A percentile compares a stretch with the other conserved stretches of the same genome.
phyloP scores from a whole-genome alignment of 1,140 invertebrate species.

The Heliconius melpomene region DNA sequence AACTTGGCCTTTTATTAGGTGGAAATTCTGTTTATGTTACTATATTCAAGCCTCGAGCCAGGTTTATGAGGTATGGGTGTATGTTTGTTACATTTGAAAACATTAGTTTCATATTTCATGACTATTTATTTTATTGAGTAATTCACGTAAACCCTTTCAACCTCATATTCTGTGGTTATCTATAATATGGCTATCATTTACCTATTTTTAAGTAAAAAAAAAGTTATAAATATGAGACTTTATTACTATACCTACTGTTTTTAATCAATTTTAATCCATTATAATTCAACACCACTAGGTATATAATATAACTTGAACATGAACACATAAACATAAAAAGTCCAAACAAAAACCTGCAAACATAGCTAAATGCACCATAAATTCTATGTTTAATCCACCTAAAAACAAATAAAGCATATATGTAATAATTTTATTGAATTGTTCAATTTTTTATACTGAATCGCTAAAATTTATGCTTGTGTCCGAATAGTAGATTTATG shows the following conservation, averaged over 20 bases:
- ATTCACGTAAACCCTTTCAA: neutral
- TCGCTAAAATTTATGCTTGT: conserved; percentile 42
- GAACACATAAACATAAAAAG: neutral
- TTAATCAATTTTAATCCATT: too few relatives aligned
- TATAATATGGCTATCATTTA: too few relatives aligned
- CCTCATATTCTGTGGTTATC: too few relatives aligned
- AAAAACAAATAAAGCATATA: conserved; percentile 10
- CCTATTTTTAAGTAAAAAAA: too few relatives aligned
- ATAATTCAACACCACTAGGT: too few relatives aligned
- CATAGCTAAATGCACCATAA: conserved; percentile 4
- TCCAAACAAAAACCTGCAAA: neutral
- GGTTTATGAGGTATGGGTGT: conserved; percentile 60
- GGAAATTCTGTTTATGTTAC: conserved; percentile 77
- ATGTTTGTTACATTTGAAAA: neutral
- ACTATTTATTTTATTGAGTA: neutral
- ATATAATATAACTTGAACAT: too few relatives aligned
- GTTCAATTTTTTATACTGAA: neutral
- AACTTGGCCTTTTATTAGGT: conserved; percentile 80
- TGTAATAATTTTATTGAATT: conserved; percentile 3
- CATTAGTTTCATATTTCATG: neutral
- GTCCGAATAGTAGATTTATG: conserved; percentile 65
- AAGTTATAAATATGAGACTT: too few relatives aligned
- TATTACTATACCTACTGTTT: too few relatives aligned
- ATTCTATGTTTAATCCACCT: conserved; percentile 7
- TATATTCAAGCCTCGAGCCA: conserved; percentile 61